phyloP scores from a whole-genome alignment of 2,113 vertebrate genomes.

The Melanerpes formicivorus region DNA sequence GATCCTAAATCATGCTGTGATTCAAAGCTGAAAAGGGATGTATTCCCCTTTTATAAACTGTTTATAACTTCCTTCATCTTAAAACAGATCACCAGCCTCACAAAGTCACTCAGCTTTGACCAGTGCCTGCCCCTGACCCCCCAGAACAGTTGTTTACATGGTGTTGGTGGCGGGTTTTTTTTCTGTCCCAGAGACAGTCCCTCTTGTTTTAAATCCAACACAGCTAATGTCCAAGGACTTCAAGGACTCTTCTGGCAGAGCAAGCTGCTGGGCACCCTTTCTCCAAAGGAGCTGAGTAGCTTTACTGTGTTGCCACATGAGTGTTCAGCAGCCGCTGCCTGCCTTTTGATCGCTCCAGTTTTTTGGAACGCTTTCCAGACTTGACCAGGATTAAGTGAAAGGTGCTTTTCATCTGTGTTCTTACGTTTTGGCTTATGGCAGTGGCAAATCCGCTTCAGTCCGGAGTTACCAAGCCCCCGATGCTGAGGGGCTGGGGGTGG shows the following conservation, averaged over 20 bases:
- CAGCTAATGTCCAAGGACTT: not conserved
- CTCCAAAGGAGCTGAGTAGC: fast-evolving
- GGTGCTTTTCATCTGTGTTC: not conserved
- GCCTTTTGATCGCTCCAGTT: fast-evolving
- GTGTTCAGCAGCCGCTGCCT: not conserved
- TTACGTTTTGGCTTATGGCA: fast-evolving
- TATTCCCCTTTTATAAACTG: not conserved
- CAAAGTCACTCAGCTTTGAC: not conserved
- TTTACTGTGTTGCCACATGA: fast-evolving
- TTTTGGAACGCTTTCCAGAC: not conserved
- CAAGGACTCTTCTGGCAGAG: not conserved
- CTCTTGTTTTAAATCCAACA: not conserved
- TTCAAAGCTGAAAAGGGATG: not conserved
- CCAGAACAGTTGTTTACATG: fast-evolving
- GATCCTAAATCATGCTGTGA: not conserved
- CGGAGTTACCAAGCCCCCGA: fast-evolving
- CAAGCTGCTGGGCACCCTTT: not conserved
- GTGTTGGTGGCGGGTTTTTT: fast-evolving
- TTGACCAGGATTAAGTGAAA: not conserved
- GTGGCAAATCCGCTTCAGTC: not conserved
- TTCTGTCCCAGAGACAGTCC: not conserved
- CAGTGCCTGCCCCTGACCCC: not conserved
- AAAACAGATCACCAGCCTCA: not conserved
- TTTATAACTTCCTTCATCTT: not conserved
- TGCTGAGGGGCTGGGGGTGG: not conserved